A percentile compares a stretch with the other conserved stretches of the same genome.
Evolutionary conservation across 2,888 invertebrate species (phyloP).

Genomic region (Meghimatium bilineatum): DNA sequence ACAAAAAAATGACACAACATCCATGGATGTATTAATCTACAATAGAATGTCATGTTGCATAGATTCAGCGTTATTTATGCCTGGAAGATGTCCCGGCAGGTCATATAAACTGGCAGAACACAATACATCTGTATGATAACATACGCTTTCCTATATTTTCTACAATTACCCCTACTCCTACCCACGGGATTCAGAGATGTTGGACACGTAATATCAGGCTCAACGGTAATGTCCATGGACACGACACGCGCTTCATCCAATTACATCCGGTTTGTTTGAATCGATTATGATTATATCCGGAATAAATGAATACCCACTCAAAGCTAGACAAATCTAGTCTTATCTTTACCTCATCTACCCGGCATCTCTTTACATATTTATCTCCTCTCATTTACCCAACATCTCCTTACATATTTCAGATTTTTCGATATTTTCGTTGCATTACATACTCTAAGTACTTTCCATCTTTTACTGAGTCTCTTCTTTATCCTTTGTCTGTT

Average conservation of each 20-base stretch:
- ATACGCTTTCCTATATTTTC: not conserved
- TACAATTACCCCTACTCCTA: no score
- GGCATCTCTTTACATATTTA: no score
- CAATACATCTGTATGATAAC: no score
- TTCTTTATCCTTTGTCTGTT: no score
- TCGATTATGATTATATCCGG: slow-evolving; percentile 3
- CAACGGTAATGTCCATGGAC: not conserved
- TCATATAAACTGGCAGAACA: not conserved
- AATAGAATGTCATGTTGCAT: no score
- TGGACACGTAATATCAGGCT: not conserved
- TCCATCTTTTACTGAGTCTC: no score
- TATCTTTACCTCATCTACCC: not conserved
- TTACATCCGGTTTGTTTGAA: slow-evolving; percentile 15
- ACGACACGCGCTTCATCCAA: not conserved
- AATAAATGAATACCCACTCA: not conserved
- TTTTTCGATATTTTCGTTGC: not conserved
- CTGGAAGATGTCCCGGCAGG: not conserved
- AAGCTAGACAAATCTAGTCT: not conserved
- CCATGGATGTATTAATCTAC: no score
- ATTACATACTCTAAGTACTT: not conserved
- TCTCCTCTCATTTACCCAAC: no score
- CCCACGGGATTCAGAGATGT: not conserved
- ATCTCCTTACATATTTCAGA: not conserved
- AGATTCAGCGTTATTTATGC: no score
- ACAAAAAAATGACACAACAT: no score